Evolutionary conservation across 2,888 invertebrate species (phyloP).

Genomic region (Diplolepis rosae): DNA sequence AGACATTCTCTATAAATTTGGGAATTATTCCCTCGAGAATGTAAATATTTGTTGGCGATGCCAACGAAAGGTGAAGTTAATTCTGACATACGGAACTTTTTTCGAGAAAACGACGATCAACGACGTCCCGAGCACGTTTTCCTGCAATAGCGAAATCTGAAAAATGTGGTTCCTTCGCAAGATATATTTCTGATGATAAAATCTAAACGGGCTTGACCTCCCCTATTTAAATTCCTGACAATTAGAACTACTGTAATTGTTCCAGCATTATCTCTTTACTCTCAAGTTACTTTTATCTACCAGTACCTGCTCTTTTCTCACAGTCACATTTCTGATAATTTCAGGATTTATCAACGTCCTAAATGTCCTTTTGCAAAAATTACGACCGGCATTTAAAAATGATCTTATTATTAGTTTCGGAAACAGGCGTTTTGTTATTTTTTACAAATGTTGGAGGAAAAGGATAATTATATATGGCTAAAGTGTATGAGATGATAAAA

Average conservation of each 20-base stretch:
- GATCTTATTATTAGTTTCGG: too few relatives aligned
- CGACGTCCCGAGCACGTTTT: background rate
- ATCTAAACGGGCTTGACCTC: slow-evolving; percentile 5
- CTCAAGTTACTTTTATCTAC: slow-evolving; percentile 47
- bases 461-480: too few relatives aligned
- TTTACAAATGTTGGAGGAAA: too few relatives aligned
- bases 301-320: slow-evolving; percentile 18
- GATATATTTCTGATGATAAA: background rate
- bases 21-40: slow-evolving; percentile 33
- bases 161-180: background rate
- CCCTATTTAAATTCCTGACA: slow-evolving; percentile 46
- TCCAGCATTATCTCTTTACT: slow-evolving; percentile 45
- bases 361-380: slow-evolving; percentile 34
- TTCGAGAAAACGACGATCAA: slow-evolving; percentile 20
- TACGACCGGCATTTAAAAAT: background rate
- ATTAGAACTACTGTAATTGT: slow-evolving; percentile 45
- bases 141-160: background rate
- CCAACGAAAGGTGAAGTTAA: slow-evolving; percentile 30
- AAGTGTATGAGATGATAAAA: too few relatives aligned
- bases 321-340: slow-evolving; percentile 50
- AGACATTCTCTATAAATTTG: slow-evolving; percentile 35
- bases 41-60: slow-evolving; percentile 39
- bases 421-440: too few relatives aligned
- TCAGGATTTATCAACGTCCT: slow-evolving; percentile 50
- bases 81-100: slow-evolving; percentile 31